Conservation (phyloP, 1,140 invertebrate species). For the Lasaia peninsularis region DNA sequence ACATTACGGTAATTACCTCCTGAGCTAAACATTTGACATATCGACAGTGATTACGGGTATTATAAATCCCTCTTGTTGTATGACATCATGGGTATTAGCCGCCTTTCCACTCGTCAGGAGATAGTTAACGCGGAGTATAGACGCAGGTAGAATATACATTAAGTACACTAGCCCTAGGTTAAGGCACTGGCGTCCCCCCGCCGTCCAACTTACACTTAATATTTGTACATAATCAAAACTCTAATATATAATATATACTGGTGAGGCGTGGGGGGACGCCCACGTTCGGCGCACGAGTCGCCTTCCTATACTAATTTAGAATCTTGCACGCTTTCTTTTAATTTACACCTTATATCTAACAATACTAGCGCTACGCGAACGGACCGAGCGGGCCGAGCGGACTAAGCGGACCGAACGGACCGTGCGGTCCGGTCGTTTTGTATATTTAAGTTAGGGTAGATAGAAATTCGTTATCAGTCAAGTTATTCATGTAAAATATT, state of each 20-base stretch:
- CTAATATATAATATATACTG: neutral
- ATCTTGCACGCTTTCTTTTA: constrained; percentile 61
- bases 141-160: too few relatives aligned
- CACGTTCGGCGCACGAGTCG: constrained; percentile 29
- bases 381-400: neutral
- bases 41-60: too few relatives aligned
- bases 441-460: neutral
- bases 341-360: constrained; percentile 25
- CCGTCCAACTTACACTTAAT: neutral
- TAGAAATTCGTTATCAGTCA: neutral
- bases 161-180: neutral
- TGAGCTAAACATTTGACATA: too few relatives aligned
- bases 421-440: too few relatives aligned
- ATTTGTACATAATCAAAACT: neutral
- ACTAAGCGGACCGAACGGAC: too few relatives aligned
- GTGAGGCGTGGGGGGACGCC: neutral
- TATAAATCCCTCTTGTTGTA: too few relatives aligned
- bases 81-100: too few relatives aligned
- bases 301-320: constrained; percentile 69
- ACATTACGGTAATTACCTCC: neutral
- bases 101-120: neutral
- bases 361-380: neutral
- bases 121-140: too few relatives aligned
- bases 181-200: neutral
- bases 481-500: neutral